These are phyloP conservation scores for Harpalus rubripes DNA, from an alignment of 2,888 invertebrate genomes.

Conservation along the genomic window DNA sequence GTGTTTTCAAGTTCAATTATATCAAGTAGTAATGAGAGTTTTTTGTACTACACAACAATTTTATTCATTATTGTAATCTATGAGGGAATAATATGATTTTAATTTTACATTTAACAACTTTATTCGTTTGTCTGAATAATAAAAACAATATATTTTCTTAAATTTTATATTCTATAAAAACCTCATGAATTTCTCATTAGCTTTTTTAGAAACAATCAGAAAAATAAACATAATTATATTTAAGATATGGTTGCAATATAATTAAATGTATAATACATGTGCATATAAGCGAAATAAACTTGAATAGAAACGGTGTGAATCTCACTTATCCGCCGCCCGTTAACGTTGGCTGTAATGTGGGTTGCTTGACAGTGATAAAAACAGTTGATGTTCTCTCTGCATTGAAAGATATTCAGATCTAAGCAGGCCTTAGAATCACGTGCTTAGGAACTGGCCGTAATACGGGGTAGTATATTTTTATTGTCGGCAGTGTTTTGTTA, in stretches of 20 bases:
- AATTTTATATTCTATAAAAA: too few species aligned
- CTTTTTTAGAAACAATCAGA: too few species aligned
- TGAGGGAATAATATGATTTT: too few species aligned
- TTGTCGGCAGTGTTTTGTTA: conserved; percentile 73
- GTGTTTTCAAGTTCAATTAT: too few species aligned
- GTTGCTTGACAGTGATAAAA: conserved; percentile 65
- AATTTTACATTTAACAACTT: too few species aligned
- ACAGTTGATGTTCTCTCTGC: conserved; percentile 57
- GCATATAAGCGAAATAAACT: background rate
- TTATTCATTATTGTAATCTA: too few species aligned
- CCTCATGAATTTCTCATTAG: too few species aligned
- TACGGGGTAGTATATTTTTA: conserved; percentile 72
- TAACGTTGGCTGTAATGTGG: conserved; percentile 21
- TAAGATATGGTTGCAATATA: background rate
- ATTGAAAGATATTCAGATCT: conserved; percentile 59
- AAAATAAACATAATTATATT: too few species aligned
- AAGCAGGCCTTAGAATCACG: conserved; percentile 36
- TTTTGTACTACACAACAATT: too few species aligned
- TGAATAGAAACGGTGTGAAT: background rate
- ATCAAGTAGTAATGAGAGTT: too few species aligned
- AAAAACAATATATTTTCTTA: too few species aligned
- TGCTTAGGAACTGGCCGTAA: conserved; percentile 55
- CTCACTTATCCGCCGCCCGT: conserved; percentile 5
- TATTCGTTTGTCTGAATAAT: too few species aligned
- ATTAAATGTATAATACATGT: conserved; percentile 5